A percentile compares a stretch with the other conserved stretches of the same genome.
Evolutionary conservation across 2,113 vertebrate species (phyloP).

Genomic region (Chinchilla lanigera): DNA sequence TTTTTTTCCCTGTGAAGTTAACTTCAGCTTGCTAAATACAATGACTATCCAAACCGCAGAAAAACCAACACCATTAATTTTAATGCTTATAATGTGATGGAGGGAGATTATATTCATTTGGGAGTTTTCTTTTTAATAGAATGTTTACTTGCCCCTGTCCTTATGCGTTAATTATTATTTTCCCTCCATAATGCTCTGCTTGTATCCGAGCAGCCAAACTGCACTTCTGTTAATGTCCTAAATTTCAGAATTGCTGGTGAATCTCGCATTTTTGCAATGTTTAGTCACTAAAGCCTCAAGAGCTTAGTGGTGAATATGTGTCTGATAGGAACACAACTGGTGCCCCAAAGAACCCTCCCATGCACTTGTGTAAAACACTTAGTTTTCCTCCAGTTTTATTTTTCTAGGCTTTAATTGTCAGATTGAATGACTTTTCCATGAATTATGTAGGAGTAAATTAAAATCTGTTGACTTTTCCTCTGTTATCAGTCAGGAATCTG

Average conservation of each 20-base stretch:
- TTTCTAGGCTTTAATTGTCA: conserved; percentile 41
- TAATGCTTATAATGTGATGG: conserved; percentile 70
- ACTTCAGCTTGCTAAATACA: conserved; percentile 80
- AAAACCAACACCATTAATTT: conserved; percentile 77
- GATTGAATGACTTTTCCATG: conserved; percentile 24
- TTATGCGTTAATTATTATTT: conserved; percentile 79
- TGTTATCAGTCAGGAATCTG: background rate
- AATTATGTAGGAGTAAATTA: conserved; percentile 31
- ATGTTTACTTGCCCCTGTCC: conserved; percentile 72
- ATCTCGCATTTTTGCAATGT: background rate
- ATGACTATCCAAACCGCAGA: conserved; percentile 64
- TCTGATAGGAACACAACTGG: background rate
- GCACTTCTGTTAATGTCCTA: conserved; percentile 55
- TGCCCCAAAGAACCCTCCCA: background rate
- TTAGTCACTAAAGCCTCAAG: background rate
- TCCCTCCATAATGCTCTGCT: conserved; percentile 44
- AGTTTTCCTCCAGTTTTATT: conserved; percentile 31
- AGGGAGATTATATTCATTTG: conserved; percentile 75
- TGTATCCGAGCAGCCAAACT: conserved; percentile 57
- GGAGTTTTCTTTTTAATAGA: conserved; percentile 68
- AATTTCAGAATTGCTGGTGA: conserved; percentile 36
- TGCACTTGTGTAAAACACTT: conserved; percentile 38
- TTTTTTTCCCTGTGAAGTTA: conserved; percentile 78
- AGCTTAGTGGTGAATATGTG: background rate
- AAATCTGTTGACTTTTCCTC: background rate